These are phyloP conservation scores for Antigone vipio DNA, from an alignment of 2,113 vertebrate genomes.

Conservation along the genomic window DNA sequence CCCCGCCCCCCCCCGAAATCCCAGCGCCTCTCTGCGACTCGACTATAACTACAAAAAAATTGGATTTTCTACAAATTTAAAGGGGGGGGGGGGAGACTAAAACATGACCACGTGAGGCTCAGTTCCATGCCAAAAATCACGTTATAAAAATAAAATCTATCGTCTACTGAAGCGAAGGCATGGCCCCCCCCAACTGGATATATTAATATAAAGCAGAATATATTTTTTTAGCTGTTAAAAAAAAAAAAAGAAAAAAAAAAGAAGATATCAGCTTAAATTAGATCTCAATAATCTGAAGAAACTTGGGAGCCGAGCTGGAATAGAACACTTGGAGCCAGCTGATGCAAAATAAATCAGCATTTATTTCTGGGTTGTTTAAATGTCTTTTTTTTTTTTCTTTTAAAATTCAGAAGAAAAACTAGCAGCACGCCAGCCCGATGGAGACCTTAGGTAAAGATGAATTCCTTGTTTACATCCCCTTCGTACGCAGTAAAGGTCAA, in stretches of 20 bases:
- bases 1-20: background rate
- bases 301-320: background rate
- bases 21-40: rapidly evolving
- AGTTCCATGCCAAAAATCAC: background rate
- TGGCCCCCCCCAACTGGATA: background rate
- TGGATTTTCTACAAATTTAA: background rate
- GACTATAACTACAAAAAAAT: background rate
- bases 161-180: background rate
- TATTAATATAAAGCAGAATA: background rate
- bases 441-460: background rate
- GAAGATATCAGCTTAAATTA: background rate
- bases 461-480: constrained; percentile 49
- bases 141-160: background rate
- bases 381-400: background rate
- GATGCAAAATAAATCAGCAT: background rate
- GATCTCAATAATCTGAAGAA: background rate
- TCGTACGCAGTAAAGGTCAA: background rate
- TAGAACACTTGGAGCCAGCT: background rate
- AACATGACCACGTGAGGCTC: background rate
- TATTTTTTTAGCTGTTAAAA: background rate
- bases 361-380: background rate
- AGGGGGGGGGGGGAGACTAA: background rate
- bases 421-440: background rate
- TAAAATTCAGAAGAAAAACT: background rate
- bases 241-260: too few relatives aligned